These are phyloP conservation scores for Homarus gammarus DNA, from an alignment of 2,888 invertebrate species.

Conservation along the genomic window DNA sequence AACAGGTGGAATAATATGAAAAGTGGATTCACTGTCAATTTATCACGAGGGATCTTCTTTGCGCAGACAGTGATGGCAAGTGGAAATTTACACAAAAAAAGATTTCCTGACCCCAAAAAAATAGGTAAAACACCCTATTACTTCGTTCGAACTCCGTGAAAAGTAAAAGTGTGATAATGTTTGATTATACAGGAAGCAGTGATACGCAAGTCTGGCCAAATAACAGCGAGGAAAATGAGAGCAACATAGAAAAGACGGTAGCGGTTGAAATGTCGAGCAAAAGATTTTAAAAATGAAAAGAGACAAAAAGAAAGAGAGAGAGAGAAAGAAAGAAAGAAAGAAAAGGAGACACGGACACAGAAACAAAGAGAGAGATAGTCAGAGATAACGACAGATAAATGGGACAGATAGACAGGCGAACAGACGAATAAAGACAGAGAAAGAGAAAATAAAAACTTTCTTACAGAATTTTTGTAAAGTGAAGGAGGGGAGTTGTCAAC, in stretches of 20 bases:
- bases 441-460: too few species aligned
- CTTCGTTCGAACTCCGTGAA: not conserved
- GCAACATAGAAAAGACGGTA: too few species aligned
- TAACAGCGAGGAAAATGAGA: not conserved
- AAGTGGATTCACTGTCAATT: not conserved
- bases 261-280: too few species aligned
- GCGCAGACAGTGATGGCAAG: not conserved
- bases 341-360: not conserved
- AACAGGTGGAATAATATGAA: not conserved
- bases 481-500: too few species aligned
- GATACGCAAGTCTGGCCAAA: not conserved
- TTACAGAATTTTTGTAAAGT: too few species aligned
- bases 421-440: too few species aligned
- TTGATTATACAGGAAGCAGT: not conserved
- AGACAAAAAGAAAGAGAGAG: not conserved
- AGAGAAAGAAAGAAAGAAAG: not conserved
- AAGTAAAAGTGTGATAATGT: not conserved
- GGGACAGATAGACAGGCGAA: too few species aligned
- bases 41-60: too few species aligned
- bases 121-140: not conserved
- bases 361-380: not conserved
- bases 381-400: not conserved
- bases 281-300: too few species aligned
- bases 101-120: not conserved
- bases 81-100: not conserved